Conservation (phyloP, 2,797 vertebrate species). For the Botia almorhae region DNA sequence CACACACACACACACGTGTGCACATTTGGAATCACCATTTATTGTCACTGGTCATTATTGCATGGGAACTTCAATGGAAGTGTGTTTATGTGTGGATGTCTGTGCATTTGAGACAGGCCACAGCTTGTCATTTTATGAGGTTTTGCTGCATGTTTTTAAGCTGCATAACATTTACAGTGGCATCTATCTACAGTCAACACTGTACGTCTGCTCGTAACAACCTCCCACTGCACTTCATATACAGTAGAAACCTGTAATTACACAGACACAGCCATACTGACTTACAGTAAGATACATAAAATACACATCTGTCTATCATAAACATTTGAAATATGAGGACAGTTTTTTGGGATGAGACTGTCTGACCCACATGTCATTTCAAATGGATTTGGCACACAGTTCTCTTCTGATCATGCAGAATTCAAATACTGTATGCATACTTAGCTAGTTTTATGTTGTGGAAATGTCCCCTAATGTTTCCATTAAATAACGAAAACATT, state of each 20-base stretch:
- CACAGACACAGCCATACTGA: conserved; percentile 1
- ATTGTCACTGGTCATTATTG: neutral
- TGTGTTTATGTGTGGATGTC: neutral
- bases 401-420: neutral
- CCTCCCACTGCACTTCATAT: neutral
- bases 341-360: neutral
- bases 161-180: neutral
- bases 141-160: neutral
- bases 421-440: neutral
- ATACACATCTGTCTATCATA: neutral
- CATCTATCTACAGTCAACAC: neutral
- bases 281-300: neutral
- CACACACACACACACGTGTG: neutral
- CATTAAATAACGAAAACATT: too few relatives aligned
- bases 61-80: neutral
- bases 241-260: conserved; percentile 37
- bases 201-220: conserved; percentile 43
- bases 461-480: too few relatives aligned
- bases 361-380: neutral
- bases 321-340: neutral
- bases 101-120: neutral
- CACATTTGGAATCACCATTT: neutral
- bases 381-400: conserved; percentile 8
- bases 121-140: conserved; percentile 37
- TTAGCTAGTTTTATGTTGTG: too few relatives aligned